Conservation (phyloP, 2,113 vertebrate genomes). For the Eublepharis macularius region DNA sequence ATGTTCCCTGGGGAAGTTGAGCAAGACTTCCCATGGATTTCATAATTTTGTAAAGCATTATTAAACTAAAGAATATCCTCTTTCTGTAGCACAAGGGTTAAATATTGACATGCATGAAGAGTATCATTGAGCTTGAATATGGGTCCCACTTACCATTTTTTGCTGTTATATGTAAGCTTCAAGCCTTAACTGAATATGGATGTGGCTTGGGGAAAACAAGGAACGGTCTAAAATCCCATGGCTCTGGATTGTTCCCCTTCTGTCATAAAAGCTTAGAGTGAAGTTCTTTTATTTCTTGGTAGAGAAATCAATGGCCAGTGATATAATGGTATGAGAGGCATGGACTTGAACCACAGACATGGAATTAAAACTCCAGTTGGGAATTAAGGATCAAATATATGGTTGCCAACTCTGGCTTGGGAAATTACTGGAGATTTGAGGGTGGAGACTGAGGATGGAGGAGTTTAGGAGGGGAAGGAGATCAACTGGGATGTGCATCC, state of each 20-base stretch:
- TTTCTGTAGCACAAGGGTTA: background rate
- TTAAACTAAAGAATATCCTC: background rate
- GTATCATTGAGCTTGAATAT: too few species aligned
- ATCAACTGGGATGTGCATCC: too few species aligned
- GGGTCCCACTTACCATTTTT: background rate
- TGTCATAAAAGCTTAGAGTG: background rate
- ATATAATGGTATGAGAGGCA: background rate
- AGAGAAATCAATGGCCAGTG: background rate
- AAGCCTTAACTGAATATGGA: background rate
- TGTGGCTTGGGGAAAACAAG: background rate
- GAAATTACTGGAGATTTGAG: too few species aligned
- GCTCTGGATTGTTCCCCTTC: background rate
- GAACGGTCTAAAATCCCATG: background rate
- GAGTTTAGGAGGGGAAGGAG: too few species aligned
- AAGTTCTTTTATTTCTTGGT: background rate
- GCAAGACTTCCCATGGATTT: background rate
- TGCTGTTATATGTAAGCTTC: background rate
- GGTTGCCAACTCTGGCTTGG: too few species aligned
- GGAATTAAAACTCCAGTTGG: accelerated
- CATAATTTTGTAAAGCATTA: background rate
- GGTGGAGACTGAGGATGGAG: too few species aligned
- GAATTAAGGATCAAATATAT: background rate
- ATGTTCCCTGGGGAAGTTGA: background rate
- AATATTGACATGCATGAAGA: background rate
- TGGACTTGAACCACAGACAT: background rate